Conservation (phyloP, 2,888 invertebrate genomes). For the Heliconius charithonia region DNA sequence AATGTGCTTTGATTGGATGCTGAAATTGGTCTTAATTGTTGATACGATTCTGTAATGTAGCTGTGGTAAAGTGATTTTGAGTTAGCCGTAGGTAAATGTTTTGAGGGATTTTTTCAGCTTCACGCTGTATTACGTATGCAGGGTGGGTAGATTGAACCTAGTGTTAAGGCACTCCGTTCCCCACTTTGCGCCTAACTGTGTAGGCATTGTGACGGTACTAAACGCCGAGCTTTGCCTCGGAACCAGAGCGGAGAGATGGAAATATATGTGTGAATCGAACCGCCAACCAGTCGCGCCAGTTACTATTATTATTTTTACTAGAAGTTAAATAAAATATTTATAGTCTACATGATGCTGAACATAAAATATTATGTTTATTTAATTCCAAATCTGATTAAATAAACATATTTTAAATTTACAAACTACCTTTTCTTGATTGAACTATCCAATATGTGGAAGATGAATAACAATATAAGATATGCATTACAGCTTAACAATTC, state of each 20-base stretch:
- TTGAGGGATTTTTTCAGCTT: not conserved
- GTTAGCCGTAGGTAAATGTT: not conserved
- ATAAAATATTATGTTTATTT: not conserved
- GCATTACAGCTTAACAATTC: too few relatives aligned
- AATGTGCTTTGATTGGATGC: not conserved
- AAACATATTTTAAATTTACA: too few relatives aligned
- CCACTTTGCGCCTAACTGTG: too few relatives aligned
- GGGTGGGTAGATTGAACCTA: too few relatives aligned
- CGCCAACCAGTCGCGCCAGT: too few relatives aligned
- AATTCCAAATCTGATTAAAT: not conserved
- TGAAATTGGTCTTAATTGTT: conserved; percentile 15
- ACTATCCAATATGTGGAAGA: not conserved
- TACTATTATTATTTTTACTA: not conserved
- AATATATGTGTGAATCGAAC: too few relatives aligned
- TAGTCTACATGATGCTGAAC: not conserved
- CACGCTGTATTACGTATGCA: too few relatives aligned
- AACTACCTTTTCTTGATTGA: not conserved
- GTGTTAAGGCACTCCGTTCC: too few relatives aligned
- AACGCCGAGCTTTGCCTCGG: too few relatives aligned
- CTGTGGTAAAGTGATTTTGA: not conserved
- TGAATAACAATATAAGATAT: too few relatives aligned
- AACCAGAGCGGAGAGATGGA: too few relatives aligned
- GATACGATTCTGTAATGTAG: not conserved
- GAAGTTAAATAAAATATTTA: not conserved
- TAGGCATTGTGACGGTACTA: too few relatives aligned